A percentile compares a stretch with the other conserved stretches of the same genome.
These are phyloP conservation scores for Gila robusta DNA, from an alignment of 2,797 vertebrate genomes.

Conservation along the genomic window DNA sequence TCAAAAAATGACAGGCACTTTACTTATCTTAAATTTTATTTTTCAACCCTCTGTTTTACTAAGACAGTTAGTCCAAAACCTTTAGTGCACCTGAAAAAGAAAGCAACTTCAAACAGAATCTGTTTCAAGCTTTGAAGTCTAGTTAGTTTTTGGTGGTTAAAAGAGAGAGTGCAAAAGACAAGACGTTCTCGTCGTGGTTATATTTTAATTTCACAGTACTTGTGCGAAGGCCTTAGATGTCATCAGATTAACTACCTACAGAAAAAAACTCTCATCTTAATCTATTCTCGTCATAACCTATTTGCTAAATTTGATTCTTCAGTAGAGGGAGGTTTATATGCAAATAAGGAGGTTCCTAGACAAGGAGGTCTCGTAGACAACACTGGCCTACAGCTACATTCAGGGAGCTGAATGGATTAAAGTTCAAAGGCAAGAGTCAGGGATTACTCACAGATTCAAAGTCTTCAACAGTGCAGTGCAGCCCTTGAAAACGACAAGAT, in stretches of 20 bases:
- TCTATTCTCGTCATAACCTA: slow-evolving; percentile 43
- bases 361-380: slow-evolving; percentile 58
- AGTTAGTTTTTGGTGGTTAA: slow-evolving; percentile 65
- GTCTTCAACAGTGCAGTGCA: slow-evolving; percentile 70
- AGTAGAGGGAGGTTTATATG: slow-evolving; percentile 72
- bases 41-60: slow-evolving; percentile 13
- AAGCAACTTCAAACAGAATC: slow-evolving; percentile 68
- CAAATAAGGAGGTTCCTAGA: slow-evolving; percentile 78
- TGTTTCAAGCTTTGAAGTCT: slow-evolving; percentile 71
- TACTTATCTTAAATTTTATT: background rate
- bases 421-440: slow-evolving; percentile 81
- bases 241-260: slow-evolving; percentile 64
- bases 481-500: slow-evolving; percentile 71
- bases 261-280: slow-evolving; percentile 55
- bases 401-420: slow-evolving; percentile 76
- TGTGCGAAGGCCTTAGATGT: slow-evolving; percentile 59
- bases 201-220: slow-evolving; percentile 64
- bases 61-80: slow-evolving; percentile 50
- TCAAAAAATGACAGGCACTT: background rate
- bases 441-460: slow-evolving; percentile 79
- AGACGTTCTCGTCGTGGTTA: slow-evolving; percentile 62
- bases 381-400: slow-evolving; percentile 31
- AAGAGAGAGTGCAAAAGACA: slow-evolving; percentile 50
- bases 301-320: slow-evolving; percentile 73
- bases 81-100: slow-evolving; percentile 57